Percentiles rank a stretch among this genome's conserved stretches.
These are phyloP conservation scores for Tribolium freemani DNA, from an alignment of 2,888 invertebrate genomes.

Conservation along the genomic window DNA sequence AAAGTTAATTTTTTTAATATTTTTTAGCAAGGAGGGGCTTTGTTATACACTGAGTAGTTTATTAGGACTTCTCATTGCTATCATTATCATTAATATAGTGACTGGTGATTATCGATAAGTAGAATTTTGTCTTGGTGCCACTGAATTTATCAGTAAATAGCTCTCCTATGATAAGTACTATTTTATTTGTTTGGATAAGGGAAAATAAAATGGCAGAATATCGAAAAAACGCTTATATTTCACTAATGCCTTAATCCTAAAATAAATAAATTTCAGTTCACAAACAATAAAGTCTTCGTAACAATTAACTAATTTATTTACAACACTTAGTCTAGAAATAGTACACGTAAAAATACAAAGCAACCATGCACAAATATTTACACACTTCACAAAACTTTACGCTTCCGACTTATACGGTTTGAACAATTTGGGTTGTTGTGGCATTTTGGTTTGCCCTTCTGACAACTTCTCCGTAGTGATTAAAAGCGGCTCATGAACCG, in stretches of 20 bases:
- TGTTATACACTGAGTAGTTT: too few species aligned
- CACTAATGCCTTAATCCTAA: not conserved
- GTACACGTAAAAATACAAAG: slow-evolving; percentile 9
- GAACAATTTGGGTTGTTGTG: slow-evolving; percentile 77
- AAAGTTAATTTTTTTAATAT: too few species aligned
- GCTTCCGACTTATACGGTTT: slow-evolving; percentile 81
- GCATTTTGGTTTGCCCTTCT: slow-evolving; percentile 60
- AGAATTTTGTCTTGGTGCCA: too few species aligned
- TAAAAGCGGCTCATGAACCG: slow-evolving; percentile 61
- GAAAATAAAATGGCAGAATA: not conserved
- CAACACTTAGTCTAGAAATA: slow-evolving; percentile 22
- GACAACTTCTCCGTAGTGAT: slow-evolving; percentile 61
- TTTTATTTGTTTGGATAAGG: not conserved
- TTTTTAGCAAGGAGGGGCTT: too few species aligned
- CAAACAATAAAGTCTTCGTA: slow-evolving; percentile 15
- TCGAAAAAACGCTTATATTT: slow-evolving; percentile 14
- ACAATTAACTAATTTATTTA: slow-evolving; percentile 15
- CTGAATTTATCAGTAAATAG: too few species aligned
- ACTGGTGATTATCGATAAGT: too few species aligned
- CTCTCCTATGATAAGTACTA: not conserved
- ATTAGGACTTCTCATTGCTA: too few species aligned
- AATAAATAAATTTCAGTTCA: slow-evolving; percentile 22
- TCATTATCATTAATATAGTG: too few species aligned
- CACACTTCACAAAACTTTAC: slow-evolving; percentile 43
- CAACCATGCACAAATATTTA: slow-evolving; percentile 13